Percentiles rank a stretch among this genome's conserved stretches.
phyloP scores from a whole-genome alignment of 2,113 vertebrate species.

The rat (Rattus norvegicus) region GRCr8 NC_086025.1:26834001-26834500 shows the following conservation, averaged over 20 bases:
- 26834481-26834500: not conserved
- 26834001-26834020: not conserved
- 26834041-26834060: conserved; percentile 63
- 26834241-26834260: conserved; percentile 16
- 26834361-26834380: not conserved
- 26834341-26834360: not conserved
- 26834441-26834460: not conserved
- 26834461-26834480: not conserved
- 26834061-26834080: conserved; percentile 67
- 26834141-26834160: conserved; percentile 26
- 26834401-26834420: conserved; percentile 23
- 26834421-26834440: not conserved
- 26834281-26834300: conserved; percentile 13
- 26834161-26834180: conserved; percentile 42
- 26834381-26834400: not conserved
- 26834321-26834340: not conserved
- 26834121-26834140: conserved; percentile 22
- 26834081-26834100: conserved; percentile 48
- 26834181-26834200: conserved; percentile 29
- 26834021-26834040: conserved; percentile 43
- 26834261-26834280: conserved; percentile 51
- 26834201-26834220: conserved; percentile 1
- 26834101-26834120: conserved; percentile 44
- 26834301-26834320: not conserved
- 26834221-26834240: conserved; percentile 50